phyloP scores from a whole-genome alignment of 2,113 vertebrate species.

The Hippocampus barbouri region DNA sequence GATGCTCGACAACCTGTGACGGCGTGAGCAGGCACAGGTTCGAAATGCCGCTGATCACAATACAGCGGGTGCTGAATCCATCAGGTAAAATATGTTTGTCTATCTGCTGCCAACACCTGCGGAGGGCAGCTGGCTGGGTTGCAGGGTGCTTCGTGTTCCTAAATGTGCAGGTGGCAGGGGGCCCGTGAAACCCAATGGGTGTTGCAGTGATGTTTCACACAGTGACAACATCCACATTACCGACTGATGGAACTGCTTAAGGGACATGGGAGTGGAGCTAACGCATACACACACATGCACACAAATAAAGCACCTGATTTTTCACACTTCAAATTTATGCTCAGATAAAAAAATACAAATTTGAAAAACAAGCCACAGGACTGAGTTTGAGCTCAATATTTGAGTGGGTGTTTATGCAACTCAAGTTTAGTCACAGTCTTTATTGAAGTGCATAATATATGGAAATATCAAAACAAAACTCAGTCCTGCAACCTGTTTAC shows the following conservation, averaged over 20 bases:
- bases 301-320: neutral
- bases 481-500: neutral
- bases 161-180: constrained; percentile 10
- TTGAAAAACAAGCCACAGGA: neutral
- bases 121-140: constrained; percentile 51
- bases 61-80: constrained; percentile 7
- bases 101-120: constrained; percentile 54
- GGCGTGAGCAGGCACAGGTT: constrained; percentile 2
- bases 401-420: neutral
- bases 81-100: constrained; percentile 22
- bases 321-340: neutral
- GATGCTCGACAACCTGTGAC: constrained; percentile 49
- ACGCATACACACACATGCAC: neutral
- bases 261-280: constrained; percentile 24
- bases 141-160: constrained; percentile 37
- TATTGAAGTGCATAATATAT: neutral
- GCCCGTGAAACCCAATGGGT: constrained; percentile 31
- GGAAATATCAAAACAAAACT: neutral
- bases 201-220: constrained; percentile 52
- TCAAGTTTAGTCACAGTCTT: neutral
- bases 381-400: neutral
- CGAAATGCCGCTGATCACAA: constrained; percentile 7
- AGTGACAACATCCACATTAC: constrained; percentile 52
- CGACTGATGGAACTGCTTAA: constrained; percentile 52
- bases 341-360: neutral